These are phyloP conservation scores for Hylyphantes graminicola DNA, from an alignment of 1,140 invertebrate genomes.

Conservation along the genomic window DNA sequence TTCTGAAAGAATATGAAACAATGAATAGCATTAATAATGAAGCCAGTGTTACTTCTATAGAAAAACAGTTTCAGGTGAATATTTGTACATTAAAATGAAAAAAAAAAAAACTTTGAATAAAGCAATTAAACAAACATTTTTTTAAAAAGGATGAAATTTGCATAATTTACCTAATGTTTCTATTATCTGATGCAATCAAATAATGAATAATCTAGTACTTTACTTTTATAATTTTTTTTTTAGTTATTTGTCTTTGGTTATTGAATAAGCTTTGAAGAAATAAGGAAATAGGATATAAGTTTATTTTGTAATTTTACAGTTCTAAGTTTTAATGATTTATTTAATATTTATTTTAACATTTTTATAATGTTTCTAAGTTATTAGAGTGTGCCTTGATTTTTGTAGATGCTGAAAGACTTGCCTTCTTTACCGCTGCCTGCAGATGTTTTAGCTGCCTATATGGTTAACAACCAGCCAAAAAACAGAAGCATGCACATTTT, in stretches of 20 bases:
- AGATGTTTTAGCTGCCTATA: slow-evolving; percentile 11
- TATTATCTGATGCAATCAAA: too few species aligned
- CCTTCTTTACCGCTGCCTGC: background rate
- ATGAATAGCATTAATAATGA: background rate
- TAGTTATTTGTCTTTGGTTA: too few species aligned
- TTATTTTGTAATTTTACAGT: background rate
- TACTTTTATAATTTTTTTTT: too few species aligned
- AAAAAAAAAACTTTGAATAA: background rate
- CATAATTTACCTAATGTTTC: too few species aligned
- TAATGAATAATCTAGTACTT: too few species aligned
- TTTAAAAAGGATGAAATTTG: background rate
- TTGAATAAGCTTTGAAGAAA: too few species aligned
- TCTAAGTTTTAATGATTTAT: background rate
- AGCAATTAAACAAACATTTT: background rate
- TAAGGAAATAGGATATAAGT: background rate
- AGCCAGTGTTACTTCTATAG: background rate
- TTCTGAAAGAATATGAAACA: background rate
- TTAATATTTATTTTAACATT: background rate
- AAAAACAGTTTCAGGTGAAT: slow-evolving; percentile 23
- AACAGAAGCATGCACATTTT: slow-evolving; percentile 41
- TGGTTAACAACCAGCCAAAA: slow-evolving; percentile 20
- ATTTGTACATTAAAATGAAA: background rate
- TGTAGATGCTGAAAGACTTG: slow-evolving; percentile 15
- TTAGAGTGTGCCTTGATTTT: slow-evolving; percentile 2
- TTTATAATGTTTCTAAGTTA: background rate